Evolutionary conservation across 2,888 invertebrate species (phyloP).

Genomic region (Athalia cordata): DNA sequence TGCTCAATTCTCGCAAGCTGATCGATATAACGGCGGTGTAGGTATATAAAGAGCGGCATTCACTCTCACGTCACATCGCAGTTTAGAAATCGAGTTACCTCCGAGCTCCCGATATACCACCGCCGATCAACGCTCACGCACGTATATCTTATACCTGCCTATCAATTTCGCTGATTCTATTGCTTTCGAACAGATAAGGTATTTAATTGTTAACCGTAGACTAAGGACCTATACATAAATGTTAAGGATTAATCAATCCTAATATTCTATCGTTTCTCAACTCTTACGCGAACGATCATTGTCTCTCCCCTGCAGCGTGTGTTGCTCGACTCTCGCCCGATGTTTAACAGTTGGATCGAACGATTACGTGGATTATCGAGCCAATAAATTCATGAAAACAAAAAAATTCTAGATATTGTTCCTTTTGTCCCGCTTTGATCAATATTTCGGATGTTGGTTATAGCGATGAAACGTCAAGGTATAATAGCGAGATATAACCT

Average conservation of each 20-base stretch:
- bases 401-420: too few species aligned
- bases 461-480: too few species aligned
- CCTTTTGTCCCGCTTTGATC: too few species aligned
- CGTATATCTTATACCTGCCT: not conserved
- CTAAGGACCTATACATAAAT: not conserved
- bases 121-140: too few species aligned
- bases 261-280: slow-evolving; percentile 10
- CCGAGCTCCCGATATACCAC: slow-evolving; percentile 23
- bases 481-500: too few species aligned
- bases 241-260: not conserved
- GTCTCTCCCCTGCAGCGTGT: not conserved
- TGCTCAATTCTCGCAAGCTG: not conserved
- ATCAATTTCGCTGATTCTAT: not conserved
- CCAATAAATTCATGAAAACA: too few species aligned
- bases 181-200: slow-evolving; percentile 30
- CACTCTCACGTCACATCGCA: slow-evolving; percentile 29
- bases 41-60: slow-evolving; percentile 29
- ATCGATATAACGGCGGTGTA: slow-evolving; percentile 24
- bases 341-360: too few species aligned
- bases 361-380: too few species aligned
- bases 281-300: not conserved
- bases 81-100: slow-evolving; percentile 28
- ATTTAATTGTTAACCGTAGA: slow-evolving; percentile 2
- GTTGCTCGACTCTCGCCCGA: too few species aligned
- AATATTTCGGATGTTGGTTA: too few species aligned